Percentiles rank a stretch among this genome's conserved stretches.
Conservation (phyloP, 2,888 invertebrate species). For the Cheilosia scutellata region DNA sequence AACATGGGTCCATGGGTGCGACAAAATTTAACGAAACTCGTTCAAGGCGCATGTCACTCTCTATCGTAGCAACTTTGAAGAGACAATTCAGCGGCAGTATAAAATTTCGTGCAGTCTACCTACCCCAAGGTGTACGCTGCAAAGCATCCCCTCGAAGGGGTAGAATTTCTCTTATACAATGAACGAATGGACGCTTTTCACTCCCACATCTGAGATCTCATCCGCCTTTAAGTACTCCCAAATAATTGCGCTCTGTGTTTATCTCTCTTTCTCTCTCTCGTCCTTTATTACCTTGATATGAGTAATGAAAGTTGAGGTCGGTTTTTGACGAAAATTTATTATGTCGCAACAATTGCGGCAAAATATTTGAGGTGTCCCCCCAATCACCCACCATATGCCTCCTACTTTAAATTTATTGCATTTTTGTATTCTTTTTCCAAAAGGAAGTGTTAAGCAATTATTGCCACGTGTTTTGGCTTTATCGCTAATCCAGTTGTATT, state of each 20-base stretch:
- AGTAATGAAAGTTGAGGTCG: slow-evolving; percentile 63
- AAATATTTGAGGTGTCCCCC: slow-evolving; percentile 56
- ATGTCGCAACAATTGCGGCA: slow-evolving; percentile 72
- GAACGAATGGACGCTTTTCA: neutral
- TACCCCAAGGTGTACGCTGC: slow-evolving; percentile 13
- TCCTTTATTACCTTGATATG: slow-evolving; percentile 59
- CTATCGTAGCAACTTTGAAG: neutral
- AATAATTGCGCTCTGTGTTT: neutral
- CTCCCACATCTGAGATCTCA: neutral
- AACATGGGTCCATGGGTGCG: slow-evolving; percentile 65
- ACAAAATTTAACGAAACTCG: slow-evolving; percentile 66
- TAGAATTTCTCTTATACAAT: slow-evolving; percentile 55
- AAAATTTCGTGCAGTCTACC: slow-evolving; percentile 45
- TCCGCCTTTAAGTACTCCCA: neutral
- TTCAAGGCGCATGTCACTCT: slow-evolving; percentile 42
- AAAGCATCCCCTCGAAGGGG: slow-evolving; percentile 14
- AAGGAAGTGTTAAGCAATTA: neutral
- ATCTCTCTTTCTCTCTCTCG: neutral
- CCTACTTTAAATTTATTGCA: too few species aligned
- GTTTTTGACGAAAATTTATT: slow-evolving; percentile 65
- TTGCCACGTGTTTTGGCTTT: neutral
- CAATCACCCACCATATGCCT: neutral
- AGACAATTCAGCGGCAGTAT: slow-evolving; percentile 21
- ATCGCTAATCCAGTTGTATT: neutral
- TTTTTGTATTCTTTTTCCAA: neutral